Conservation (phyloP, 2,113 vertebrate species). For the Deroptyus accipitrinus region DNA sequence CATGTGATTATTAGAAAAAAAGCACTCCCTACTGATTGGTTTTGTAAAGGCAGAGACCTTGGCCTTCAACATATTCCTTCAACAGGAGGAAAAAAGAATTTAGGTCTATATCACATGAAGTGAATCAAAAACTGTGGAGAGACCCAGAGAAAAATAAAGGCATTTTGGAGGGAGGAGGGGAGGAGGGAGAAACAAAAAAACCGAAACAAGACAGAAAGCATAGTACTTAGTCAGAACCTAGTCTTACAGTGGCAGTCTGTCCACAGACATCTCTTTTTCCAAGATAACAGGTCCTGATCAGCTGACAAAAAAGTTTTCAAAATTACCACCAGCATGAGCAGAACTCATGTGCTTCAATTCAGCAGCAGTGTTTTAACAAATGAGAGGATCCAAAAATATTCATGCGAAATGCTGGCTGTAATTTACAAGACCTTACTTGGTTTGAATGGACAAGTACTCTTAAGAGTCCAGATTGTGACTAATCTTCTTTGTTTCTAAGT, state of each 20-base stretch:
- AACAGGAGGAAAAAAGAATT: background rate
- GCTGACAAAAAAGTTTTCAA: background rate
- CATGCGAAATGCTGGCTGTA: background rate
- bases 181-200: background rate
- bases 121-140: background rate
- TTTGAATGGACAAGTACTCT: background rate
- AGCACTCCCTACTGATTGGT: background rate
- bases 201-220: background rate
- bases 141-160: background rate
- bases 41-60: background rate
- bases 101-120: accelerated
- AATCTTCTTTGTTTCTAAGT: background rate
- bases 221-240: background rate
- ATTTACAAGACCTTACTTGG: background rate
- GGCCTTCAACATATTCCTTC: background rate
- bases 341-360: background rate
- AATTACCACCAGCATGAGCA: background rate
- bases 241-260: background rate
- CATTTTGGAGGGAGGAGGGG: background rate
- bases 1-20: background rate
- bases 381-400: background rate
- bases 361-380: background rate
- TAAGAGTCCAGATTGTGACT: background rate
- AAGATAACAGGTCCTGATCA: background rate
- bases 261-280: background rate